These are phyloP conservation scores for Charaxes varanes DNA, from an alignment of 1,140 invertebrate species.

Conservation along the genomic window DNA sequence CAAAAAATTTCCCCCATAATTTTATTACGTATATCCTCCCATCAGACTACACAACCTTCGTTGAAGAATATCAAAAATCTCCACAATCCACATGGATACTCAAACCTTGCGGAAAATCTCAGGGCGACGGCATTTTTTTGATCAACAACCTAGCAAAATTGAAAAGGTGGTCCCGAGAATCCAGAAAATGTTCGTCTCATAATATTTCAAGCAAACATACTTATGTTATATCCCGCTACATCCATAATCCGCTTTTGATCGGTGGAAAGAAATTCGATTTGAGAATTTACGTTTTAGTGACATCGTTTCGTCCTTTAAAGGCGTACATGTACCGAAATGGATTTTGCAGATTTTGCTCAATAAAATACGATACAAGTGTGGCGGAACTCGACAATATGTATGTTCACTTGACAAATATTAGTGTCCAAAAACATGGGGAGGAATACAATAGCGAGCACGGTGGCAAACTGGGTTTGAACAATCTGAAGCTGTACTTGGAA, in stretches of 20 bases:
- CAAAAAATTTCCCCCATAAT: too few species aligned
- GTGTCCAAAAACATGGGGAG: constrained; percentile 88
- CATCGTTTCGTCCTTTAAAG: constrained; percentile 86
- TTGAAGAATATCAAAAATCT: constrained; percentile 94
- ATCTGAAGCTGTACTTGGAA: constrained; percentile 92
- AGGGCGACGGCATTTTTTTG: constrained; percentile 89
- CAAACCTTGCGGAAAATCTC: constrained; percentile 39
- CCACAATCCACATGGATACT: constrained; percentile 83
- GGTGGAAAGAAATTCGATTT: constrained; percentile 93
- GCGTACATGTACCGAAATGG: constrained; percentile 90
- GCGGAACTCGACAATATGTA: constrained; percentile 89
- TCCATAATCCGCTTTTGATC: constrained; percentile 89
- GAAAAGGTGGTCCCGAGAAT: constrained; percentile 89
- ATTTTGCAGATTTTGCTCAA: constrained; percentile 86
- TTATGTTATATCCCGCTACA: constrained; percentile 93
- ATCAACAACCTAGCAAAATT: constrained; percentile 92
- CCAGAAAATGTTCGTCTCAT: constrained; percentile 72
- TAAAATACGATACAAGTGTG: constrained; percentile 86
- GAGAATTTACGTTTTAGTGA: constrained; percentile 88
- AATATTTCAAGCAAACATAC: constrained; percentile 85
- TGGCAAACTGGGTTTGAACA: constrained; percentile 95
- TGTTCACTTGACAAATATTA: constrained; percentile 92
- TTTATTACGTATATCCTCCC: constrained; percentile 94
- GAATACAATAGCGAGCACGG: constrained; percentile 97
- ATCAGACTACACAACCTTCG: constrained; percentile 96